A percentile compares a stretch with the other conserved stretches of the same genome.
These are phyloP conservation scores for Zaprionus nigranus DNA, from an alignment of 1,140 invertebrate species.

Conservation along the genomic window DNA sequence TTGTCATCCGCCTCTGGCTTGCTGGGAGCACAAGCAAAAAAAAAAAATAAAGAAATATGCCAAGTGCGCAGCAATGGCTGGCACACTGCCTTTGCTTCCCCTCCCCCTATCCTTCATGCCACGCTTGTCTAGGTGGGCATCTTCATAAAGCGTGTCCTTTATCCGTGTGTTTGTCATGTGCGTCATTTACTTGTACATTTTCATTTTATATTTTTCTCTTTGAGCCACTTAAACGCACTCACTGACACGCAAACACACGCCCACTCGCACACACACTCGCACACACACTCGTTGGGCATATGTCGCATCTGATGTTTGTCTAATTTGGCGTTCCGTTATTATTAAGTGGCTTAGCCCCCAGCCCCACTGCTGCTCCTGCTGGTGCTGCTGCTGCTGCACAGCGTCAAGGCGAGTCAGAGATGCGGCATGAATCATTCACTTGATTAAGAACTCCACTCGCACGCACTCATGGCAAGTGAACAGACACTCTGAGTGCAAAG, in stretches of 20 bases:
- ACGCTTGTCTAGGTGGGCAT: conserved; percentile 32
- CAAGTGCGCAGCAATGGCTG: conserved; percentile 23
- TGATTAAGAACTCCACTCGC: conserved; percentile 5
- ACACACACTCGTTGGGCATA: conserved; percentile 1
- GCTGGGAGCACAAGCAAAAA: conserved; percentile 1
- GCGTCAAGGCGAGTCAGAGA: background rate
- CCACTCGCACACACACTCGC: conserved; percentile 12
- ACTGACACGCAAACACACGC: conserved; percentile 24
- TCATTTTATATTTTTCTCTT: conserved; percentile 37
- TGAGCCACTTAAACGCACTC: conserved; percentile 41
- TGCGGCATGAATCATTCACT: conserved; percentile 47
- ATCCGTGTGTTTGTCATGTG: conserved; percentile 43
- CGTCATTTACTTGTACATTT: conserved; percentile 72
- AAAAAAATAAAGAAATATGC: conserved; percentile 18
- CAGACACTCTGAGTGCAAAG: background rate
- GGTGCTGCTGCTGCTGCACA: background rate
- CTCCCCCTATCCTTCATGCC: background rate
- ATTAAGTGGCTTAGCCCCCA: conserved; percentile 46
- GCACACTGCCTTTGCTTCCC: background rate
- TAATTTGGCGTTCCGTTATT: conserved; percentile 49
- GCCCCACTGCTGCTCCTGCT: too few relatives aligned
- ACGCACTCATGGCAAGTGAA: background rate
- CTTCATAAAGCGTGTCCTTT: conserved; percentile 39
- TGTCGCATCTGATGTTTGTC: conserved; percentile 50
- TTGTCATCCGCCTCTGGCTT: conserved; percentile 70